Evolutionary conservation across 2,797 vertebrate genomes (phyloP).

Genomic region (Anguilla megastoma): DNA sequence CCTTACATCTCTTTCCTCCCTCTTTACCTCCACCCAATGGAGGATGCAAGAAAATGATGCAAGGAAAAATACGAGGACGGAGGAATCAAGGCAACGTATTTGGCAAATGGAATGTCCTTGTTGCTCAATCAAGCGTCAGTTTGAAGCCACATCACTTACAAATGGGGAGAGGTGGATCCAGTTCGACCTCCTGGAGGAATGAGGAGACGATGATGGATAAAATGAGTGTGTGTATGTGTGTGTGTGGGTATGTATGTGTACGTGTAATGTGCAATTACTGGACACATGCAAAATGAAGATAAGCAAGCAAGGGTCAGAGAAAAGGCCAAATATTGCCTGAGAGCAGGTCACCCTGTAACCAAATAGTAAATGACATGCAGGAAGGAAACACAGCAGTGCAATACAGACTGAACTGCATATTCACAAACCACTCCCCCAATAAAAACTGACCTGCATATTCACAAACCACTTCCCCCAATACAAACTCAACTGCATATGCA

Average conservation of each 20-base stretch:
- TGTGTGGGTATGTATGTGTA: not conserved
- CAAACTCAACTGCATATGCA: not conserved
- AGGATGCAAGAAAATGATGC: no score
- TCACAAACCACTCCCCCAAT: not conserved
- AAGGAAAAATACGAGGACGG: no score
- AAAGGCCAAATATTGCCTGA: not conserved
- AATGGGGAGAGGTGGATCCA: no score
- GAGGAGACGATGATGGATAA: no score
- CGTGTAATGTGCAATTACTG: not conserved
- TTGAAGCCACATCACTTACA: no score
- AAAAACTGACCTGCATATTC: not conserved
- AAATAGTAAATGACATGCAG: not conserved
- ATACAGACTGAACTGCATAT: not conserved
- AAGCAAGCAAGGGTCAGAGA: not conserved
- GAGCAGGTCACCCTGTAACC: not conserved
- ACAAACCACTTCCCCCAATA: not conserved
- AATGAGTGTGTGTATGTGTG: not conserved
- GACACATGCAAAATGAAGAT: not conserved
- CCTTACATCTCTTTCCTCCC: no score
- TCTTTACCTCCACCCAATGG: no score
- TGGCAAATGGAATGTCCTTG: no score
- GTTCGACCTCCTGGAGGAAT: no score
- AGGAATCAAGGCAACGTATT: no score
- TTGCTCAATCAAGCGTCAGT: no score
- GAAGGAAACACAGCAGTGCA: not conserved